These are phyloP conservation scores for Diadromus collaris DNA, from an alignment of 2,888 invertebrate genomes.

Conservation along the genomic window DNA sequence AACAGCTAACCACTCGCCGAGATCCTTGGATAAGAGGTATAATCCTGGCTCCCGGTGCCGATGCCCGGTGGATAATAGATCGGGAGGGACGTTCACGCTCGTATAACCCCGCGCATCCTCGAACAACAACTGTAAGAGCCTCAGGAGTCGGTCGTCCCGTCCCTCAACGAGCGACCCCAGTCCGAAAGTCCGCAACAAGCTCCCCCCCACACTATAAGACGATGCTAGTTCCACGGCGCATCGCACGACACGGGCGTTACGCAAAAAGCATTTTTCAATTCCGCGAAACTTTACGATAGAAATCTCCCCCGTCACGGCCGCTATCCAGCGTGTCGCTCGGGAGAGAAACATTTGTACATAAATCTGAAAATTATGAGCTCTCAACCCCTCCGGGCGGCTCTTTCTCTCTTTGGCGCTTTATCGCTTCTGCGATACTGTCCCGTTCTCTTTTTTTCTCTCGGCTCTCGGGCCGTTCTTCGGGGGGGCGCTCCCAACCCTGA, in stretches of 20 bases:
- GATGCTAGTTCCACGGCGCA: slow-evolving; percentile 20
- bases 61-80: slow-evolving; percentile 60
- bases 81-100: slow-evolving; percentile 48
- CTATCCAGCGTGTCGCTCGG: slow-evolving; percentile 58
- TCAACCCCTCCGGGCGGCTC: slow-evolving; percentile 47
- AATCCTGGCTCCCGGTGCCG: slow-evolving; percentile 41
- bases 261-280: slow-evolving; percentile 79
- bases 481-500: slow-evolving; percentile 8
- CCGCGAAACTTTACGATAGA: slow-evolving; percentile 77
- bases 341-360: slow-evolving; percentile 78
- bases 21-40: slow-evolving; percentile 56
- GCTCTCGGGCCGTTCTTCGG: slow-evolving; percentile 43
- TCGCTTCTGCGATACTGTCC: slow-evolving; percentile 47
- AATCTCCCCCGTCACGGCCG: slow-evolving; percentile 67
- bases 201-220: slow-evolving; percentile 16
- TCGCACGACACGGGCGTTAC: slow-evolving; percentile 26
- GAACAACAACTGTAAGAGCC: slow-evolving; percentile 36
- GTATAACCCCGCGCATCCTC: slow-evolving; percentile 39
- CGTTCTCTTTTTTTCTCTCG: slow-evolving; percentile 29
- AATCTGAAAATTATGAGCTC: slow-evolving; percentile 79
- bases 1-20: slow-evolving; percentile 40
- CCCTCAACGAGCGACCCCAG: slow-evolving; percentile 45
- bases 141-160: not conserved
- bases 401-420: slow-evolving; percentile 46
- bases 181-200: slow-evolving; percentile 41